These are phyloP conservation scores for Podotricha telesiphe DNA, from an alignment of 2,888 invertebrate genomes.

Conservation along the genomic window DNA sequence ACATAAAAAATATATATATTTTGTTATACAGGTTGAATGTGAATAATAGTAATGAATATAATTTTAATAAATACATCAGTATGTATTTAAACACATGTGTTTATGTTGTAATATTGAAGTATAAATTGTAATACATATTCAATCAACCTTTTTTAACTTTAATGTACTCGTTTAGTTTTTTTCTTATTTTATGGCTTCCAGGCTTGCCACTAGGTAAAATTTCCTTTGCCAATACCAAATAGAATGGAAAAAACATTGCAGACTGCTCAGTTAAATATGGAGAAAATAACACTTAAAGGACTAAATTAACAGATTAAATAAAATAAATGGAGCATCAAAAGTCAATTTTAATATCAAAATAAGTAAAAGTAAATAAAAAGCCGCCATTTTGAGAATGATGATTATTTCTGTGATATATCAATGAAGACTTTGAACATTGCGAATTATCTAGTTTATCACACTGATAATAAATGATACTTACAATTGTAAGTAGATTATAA, in stretches of 20 bases:
- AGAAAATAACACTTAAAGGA: too few relatives aligned
- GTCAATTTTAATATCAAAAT: background rate
- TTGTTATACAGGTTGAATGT: background rate
- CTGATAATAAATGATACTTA: slow-evolving; percentile 6
- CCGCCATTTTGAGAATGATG: background rate
- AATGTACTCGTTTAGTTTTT: too few relatives aligned
- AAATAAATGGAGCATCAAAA: background rate
- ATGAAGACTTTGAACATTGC: slow-evolving; percentile 1
- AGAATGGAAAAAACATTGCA: too few relatives aligned
- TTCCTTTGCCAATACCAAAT: too few relatives aligned
- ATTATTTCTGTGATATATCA: background rate
- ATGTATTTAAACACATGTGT: too few relatives aligned
- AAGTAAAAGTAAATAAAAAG: background rate
- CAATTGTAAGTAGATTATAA: background rate
- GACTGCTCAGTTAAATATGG: too few relatives aligned
- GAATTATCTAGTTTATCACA: slow-evolving; percentile 5
- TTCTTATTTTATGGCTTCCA: too few relatives aligned
- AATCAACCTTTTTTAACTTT: too few relatives aligned
- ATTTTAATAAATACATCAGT: background rate
- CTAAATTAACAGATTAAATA: too few relatives aligned
- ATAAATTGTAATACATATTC: background rate
- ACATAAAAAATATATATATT: too few relatives aligned
- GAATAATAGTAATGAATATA: background rate
- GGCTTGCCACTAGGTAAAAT: too few relatives aligned
- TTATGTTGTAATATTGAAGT: background rate